Evolutionary conservation across 2,797 vertebrate genomes (phyloP), one percentile per base, ranked within the genome.

Genomic region (Nyctalus aviator): DNA sequence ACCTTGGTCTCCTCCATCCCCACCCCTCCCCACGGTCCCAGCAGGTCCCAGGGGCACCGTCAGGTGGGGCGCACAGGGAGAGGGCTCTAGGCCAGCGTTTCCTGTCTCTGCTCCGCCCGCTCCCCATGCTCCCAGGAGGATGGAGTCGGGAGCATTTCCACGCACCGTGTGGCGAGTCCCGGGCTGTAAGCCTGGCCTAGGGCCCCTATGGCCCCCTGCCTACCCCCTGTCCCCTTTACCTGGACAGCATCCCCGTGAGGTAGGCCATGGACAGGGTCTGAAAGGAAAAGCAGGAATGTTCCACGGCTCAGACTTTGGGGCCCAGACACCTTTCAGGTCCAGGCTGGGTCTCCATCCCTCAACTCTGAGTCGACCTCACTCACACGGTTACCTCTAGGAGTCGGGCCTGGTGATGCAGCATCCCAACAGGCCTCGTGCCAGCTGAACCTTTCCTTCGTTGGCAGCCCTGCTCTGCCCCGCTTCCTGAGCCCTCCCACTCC

Each of bases 221-320:
- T n/a, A 4, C 44, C 4, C 23, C 72, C 59, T 72, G 53, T n/a
- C 59, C 14, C 35, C 48, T 87, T 96, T 99, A 99, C 99, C 99
- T 99, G 98, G 99, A 99, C 90, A 99, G 93, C 99, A 99, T 99
- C 50, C 99, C 99, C 25, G 99, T 99, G 98, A 99, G 99, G 97
- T 99, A 99, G 91, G 99, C 99, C 98, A 99, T 99, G 71, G 99
- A 99, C 71, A 99, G 98, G 0, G 99, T 99, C 99, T 99, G 98
- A n/a, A 98, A 98, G n/a, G 78, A 94, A 79, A 93, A 90, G 77
- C 46, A 87, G 57, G 82, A 77, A 78, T 10, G 68, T n/a, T 73
- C 35, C 48, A 23, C 44, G 57, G 50, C 6, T 1, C 20, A 32
- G 85, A 66, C 32, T 53, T 3, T 3, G 9, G 57, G n/a, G 8